phyloP scores from a whole-genome alignment of 2,113 vertebrate genomes.

The Collichthys lucidus region DNA sequence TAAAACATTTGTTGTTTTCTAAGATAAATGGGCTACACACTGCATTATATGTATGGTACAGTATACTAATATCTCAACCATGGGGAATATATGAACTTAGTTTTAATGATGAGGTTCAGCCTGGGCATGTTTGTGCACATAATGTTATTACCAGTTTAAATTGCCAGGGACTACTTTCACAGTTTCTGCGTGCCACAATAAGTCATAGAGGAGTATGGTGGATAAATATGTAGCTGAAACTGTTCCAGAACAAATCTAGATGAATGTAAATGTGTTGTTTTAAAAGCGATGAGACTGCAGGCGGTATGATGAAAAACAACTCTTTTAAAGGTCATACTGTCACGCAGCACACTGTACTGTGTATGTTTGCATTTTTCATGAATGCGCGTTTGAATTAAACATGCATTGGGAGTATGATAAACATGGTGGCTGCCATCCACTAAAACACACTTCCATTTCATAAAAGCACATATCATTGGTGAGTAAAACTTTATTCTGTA shows the following conservation, averaged over 20 bases:
- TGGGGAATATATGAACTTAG: background rate
- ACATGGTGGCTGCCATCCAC: background rate
- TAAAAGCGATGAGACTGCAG: background rate
- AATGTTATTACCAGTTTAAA: background rate
- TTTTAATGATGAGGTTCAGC: background rate
- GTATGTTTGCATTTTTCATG: background rate
- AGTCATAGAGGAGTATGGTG: background rate
- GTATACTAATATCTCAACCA: background rate
- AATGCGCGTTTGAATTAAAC: background rate
- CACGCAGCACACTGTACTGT: background rate
- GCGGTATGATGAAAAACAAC: background rate
- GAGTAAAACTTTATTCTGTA: slow-evolving; percentile 78
- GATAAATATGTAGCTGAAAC: background rate
- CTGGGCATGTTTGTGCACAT: background rate
- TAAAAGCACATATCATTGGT: slow-evolving; percentile 54
- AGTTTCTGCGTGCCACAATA: background rate
- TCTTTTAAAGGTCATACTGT: background rate
- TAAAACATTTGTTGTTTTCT: background rate
- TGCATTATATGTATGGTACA: background rate
- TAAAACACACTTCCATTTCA: background rate
- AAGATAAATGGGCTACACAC: background rate
- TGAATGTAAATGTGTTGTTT: background rate
- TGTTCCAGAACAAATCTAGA: background rate
- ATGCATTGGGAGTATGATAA: background rate
- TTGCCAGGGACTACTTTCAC: background rate